phyloP scores from a whole-genome alignment of 2,113 vertebrate genomes.

The Dendrocopos noguchii region DNA sequence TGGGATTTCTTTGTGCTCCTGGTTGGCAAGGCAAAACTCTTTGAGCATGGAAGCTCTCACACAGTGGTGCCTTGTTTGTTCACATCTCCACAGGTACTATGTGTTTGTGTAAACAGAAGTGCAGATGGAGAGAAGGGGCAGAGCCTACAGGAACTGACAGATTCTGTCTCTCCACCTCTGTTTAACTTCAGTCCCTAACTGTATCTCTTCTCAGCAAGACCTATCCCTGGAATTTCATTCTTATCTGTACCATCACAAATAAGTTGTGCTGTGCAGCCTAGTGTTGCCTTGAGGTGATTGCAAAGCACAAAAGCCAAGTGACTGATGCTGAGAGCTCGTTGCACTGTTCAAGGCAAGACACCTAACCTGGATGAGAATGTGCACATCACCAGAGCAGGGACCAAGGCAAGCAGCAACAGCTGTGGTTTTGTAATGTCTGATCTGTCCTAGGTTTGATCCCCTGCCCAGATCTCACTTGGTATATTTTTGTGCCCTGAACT shows the following conservation, averaged over 20 bases:
- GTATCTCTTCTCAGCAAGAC: background rate
- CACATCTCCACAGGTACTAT: background rate
- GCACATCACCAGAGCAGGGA: too few species aligned
- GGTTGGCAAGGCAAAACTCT: background rate
- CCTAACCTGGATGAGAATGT: background rate
- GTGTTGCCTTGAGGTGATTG: background rate
- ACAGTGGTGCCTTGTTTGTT: background rate
- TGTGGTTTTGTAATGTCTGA: background rate
- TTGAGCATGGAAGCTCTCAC: background rate
- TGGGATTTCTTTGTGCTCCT: background rate
- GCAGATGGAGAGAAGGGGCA: background rate
- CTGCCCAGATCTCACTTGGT: background rate
- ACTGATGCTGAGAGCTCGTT: background rate
- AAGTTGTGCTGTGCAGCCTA: background rate
- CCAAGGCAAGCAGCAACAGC: background rate
- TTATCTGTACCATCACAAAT: background rate
- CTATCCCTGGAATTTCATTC: background rate
- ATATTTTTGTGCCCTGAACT: background rate
- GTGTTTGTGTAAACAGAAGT: background rate
- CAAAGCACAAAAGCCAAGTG: background rate
- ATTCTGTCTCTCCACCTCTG: background rate
- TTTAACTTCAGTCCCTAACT: background rate
- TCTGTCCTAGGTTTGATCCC: background rate
- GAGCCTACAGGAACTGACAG: background rate
- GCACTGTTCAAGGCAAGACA: background rate